Evolutionary conservation across 2,113 vertebrate genomes (phyloP).

Genomic region (Martes martes): DNA sequence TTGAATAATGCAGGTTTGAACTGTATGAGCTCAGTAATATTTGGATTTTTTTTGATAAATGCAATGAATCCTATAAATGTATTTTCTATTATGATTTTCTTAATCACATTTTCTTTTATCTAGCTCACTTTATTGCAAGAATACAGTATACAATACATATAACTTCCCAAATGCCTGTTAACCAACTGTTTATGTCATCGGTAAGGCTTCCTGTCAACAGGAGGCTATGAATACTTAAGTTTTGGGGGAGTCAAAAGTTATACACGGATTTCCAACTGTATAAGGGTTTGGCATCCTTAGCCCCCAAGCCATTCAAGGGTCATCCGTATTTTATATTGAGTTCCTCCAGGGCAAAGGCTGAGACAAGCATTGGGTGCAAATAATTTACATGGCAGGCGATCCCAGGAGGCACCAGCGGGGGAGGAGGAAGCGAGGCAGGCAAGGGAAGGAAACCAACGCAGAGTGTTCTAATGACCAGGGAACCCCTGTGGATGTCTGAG

Average conservation of each 20-base stretch:
- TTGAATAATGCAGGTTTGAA: not conserved
- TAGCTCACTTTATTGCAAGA: not conserved
- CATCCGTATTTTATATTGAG: not conserved
- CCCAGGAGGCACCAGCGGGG: not conserved
- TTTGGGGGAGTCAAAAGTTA: not conserved
- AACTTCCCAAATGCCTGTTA: not conserved
- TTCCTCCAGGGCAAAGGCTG: not conserved
- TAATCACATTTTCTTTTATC: not conserved
- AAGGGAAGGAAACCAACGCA: not conserved
- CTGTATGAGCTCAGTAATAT: not conserved
- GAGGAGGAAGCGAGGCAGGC: not conserved
- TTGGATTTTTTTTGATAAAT: not conserved
- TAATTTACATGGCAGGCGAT: not conserved
- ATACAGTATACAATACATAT: not conserved
- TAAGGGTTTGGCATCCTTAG: not conserved
- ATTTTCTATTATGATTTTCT: not conserved
- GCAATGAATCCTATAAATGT: not conserved
- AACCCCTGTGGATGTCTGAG: fast-evolving
- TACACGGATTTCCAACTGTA: not conserved
- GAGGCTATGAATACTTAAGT: not conserved
- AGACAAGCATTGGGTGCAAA: not conserved
- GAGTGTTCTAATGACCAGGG: not conserved
- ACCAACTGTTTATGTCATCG: not conserved
- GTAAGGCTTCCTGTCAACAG: not conserved
- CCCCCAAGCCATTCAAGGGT: not conserved